Conservation (phyloP, 2,113 vertebrate genomes). For the Rallus limicola region DNA sequence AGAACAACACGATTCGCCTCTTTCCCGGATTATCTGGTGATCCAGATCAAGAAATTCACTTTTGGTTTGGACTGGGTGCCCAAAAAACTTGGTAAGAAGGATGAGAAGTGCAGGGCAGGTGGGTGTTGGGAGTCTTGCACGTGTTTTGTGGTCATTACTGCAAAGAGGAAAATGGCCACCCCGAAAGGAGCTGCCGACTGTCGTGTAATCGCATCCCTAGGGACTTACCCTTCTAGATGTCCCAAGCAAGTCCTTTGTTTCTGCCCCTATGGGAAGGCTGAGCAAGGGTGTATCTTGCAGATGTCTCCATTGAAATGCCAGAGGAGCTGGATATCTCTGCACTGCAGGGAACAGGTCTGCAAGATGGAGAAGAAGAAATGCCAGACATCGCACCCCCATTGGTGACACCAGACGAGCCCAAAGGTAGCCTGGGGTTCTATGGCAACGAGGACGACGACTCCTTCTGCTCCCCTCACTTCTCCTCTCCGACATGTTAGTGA, state of each 20-base stretch:
- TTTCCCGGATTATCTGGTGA: slow-evolving; percentile 97
- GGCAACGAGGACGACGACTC: slow-evolving; percentile 99
- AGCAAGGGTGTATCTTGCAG: slow-evolving; percentile 67
- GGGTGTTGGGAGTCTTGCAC: not conserved
- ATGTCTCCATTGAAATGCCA: slow-evolving; percentile 97
- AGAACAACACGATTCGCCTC: slow-evolving; percentile 98
- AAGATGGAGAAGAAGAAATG: slow-evolving; percentile 95
- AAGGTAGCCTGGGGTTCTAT: slow-evolving; percentile 99
- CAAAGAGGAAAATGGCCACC: not conserved
- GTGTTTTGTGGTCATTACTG: not conserved
- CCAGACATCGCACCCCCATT: slow-evolving; percentile 96
- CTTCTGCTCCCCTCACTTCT: slow-evolving; percentile 99
- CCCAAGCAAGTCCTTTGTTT: not conserved
- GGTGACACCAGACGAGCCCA: slow-evolving; percentile 99
- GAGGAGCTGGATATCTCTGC: slow-evolving; percentile 93
- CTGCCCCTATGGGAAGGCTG: not conserved
- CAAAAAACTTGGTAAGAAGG: slow-evolving; percentile 93
- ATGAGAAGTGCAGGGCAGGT: not conserved
- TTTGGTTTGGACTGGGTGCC: slow-evolving; percentile 99
- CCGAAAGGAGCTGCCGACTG: not conserved
- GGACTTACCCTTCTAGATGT: not conserved
- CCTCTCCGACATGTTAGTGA: slow-evolving; percentile 96
- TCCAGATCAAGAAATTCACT: slow-evolving; percentile 99
- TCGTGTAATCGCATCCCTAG: not conserved
- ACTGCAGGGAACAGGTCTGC: slow-evolving; percentile 88